Conservation (phyloP, 2,797 vertebrate genomes). For the Cossypha dichroa region DNA sequence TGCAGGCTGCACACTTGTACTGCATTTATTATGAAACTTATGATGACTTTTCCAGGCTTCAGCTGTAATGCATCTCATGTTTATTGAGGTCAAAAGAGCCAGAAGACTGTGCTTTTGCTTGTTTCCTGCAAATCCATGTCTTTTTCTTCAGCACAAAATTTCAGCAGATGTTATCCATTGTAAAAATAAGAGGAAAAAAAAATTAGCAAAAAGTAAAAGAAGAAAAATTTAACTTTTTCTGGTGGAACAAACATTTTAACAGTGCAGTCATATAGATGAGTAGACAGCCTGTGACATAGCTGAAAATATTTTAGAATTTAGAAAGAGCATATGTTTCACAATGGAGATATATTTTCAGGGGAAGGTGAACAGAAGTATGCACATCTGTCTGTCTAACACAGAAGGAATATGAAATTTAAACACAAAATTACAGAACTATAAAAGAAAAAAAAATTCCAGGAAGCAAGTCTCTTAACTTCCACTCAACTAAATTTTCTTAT, state of each 20-base stretch:
- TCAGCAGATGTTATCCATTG: neutral
- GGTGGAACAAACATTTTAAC: neutral
- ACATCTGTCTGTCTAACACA: neutral
- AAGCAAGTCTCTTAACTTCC: neutral
- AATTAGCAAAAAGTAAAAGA: too few relatives aligned
- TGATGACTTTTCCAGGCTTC: slow-evolving; percentile 26
- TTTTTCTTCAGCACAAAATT: neutral
- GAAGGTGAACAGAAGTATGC: neutral
- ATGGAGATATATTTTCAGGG: neutral
- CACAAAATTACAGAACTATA: neutral
- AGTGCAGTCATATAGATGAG: neutral
- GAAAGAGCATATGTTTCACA: neutral
- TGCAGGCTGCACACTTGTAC: slow-evolving; percentile 42
- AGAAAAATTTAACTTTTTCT: neutral
- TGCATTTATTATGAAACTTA: neutral
- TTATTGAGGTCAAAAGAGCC: slow-evolving; percentile 15
- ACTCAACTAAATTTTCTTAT: neutral
- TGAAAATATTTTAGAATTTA: neutral
- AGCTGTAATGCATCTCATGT: neutral
- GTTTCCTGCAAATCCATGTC: neutral
- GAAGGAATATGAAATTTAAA: neutral
- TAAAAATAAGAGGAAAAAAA: neutral
- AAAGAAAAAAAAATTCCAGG: neutral
- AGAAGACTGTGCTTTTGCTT: neutral
- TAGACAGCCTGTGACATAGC: neutral